Base-by-base conservation (phyloP, 1,140 invertebrate genomes). In the Marisa cornuarietis region DNA sequence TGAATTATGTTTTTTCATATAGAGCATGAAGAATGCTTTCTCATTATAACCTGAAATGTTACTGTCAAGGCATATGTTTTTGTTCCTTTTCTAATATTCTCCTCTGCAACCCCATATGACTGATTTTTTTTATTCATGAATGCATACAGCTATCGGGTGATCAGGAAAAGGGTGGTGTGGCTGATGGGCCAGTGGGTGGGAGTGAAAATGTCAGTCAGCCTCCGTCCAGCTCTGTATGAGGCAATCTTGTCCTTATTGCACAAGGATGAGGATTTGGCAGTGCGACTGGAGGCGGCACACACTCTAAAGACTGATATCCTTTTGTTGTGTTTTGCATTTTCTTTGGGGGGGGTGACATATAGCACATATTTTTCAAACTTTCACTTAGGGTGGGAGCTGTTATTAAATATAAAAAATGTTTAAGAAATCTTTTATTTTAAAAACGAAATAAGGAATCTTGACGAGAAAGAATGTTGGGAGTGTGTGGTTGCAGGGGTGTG, bases 161-260 rank as follows among this genome's bases (percentile, higher is more conserved):
- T 99, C 52, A 93, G 96, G 80, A 93, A 96, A 84, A 92, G 97
- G 83, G 95, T 98, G 49, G 95, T 96, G 78, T 97, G 96, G 94
- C 91, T 99, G 51, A 95, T 98, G 87, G 95, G 95, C 11, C 93
- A 94, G 83, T 98, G 96, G 96, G 94, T 95, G 69, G 94, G 94
- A 65, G 96, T 98, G 0, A 97, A 97, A 91, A 92, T 98, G 81
- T 95, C 95, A 0, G 89, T 93, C 7, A 93, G 95, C 62, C 91
- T 97, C 20, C 92, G 96, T 76, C 96, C 96, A 10, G 92, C 94
- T 31, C 91, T 98, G 62, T 98, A 98, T 87, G 93, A 94, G 83
- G 93, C 94, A 26, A 93, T 97, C 71, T 91, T 96, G 26, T 93
- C 94, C 85, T 93, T 96, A 18, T 78, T 91, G 20, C 79, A 88